Evolutionary conservation across 2,888 invertebrate species (phyloP), one percentile per base, ranked within the genome.

Genomic region (Tetragonula carbonaria): DNA sequence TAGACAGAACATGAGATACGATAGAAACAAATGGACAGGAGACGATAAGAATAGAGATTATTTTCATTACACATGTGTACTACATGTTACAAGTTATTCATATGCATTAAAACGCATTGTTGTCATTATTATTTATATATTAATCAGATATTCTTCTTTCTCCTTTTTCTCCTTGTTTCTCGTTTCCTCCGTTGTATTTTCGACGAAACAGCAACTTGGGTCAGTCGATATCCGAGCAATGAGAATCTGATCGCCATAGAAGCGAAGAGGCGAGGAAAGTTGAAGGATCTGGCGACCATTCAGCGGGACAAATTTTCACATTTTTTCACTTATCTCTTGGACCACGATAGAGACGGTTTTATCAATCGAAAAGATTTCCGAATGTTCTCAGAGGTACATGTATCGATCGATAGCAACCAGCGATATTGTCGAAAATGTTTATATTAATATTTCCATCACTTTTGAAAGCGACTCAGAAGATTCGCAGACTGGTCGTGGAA

Each of bases 401-500:
- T 50, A 38, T 28, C 4, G 11, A 13, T 3, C 3, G 50, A 62
- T 51, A 28, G 8, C 33, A 33, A 21, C 6, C 0, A 1, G 16
- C 3, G 14, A 18, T 28, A 23, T 38, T 18, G 11, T 59, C 16
- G 45, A 23, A 62, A 13, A 2, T 11, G 16, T n/a, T 33, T 5
- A 21, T 21, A 16, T 4, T 74, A 50, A 57, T 8, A 14, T 38
- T 66, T 67, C 1, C 38, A 62, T 23, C 45, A 51, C 13, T 72
- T 76, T 83, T 50, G 18, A 63, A 90, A 95, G 95, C 94, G 95
- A 88, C 95, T 97, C 92, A 96, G 97, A 80, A 97, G 97, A 94
- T 97, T 97, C 93, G 97, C 97, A 68, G 97, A 97, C 93, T 97
- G 97, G 97, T 96, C 97, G 74, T 95, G 95, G 87, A 97, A 97